Base-by-base conservation (phyloP, 2,888 invertebrate species). In the Harpalus rubripes region DNA sequence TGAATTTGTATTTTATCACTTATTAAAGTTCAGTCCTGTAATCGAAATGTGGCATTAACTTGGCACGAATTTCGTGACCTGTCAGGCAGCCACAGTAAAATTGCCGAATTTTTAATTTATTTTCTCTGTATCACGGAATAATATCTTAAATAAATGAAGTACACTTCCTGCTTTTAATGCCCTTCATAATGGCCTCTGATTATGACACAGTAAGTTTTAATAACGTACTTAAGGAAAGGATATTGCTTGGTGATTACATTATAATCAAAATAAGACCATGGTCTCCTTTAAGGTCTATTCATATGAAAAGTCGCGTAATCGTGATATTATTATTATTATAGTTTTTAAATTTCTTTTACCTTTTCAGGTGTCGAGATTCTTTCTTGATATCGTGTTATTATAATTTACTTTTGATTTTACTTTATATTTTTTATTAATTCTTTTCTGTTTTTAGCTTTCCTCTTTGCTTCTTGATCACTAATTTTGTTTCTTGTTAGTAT, bases 1-100 rank as follows among this genome's bases (percentile, higher is more conserved):
- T 58, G 78, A 56, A 78, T 78, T 78, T 59, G 59, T 78, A 78
- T 78, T 78, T 58, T 78, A 78, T 16, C 58, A 78, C 32, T 78
- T 56, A 78, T 58, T 78, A 78, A 78, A 78, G 78, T 78, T 78
- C 56, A 76, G 22, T 12, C 52, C 18, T 8, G n/a, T 58, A 78
- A 78, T 78, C 78, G 78, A 78, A 78, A 78, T 74, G 74, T 18
- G 22, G 32, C 26, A 78, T 76, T 59, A 26, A 58, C 58, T 59
- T 22, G 26, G 78, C 58, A 56, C 58, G 56, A 32, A 26, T 78
- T 78, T 78, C 78, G 78, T 78, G 78, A 78, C 78, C 56, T 78
- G 78, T 59, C 78, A 78, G 15, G 15, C 22, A 26, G 2, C 8
- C 15, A 32, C 58, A 58, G 32, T 78, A 78, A 26, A 56, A 58